These are phyloP conservation scores for Diplodus puntazzo DNA, from an alignment of 2,797 vertebrate species.

Conservation along the genomic window DNA sequence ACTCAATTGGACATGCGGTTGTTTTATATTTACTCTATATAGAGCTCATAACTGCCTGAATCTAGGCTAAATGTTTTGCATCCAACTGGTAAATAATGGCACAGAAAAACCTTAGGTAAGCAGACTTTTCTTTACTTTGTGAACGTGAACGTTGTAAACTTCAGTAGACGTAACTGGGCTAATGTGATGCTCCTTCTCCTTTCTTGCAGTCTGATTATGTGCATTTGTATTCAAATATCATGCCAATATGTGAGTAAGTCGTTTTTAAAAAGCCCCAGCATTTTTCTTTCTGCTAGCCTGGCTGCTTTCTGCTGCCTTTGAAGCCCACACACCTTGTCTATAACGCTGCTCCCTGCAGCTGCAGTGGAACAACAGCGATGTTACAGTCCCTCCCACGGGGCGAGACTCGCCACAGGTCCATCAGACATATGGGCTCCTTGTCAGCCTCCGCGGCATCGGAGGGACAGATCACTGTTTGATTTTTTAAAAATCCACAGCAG, in stretches of 20 bases:
- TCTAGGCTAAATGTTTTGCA: conserved; percentile 57
- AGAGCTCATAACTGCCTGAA: conserved; percentile 40
- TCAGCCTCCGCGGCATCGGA: conserved; percentile 57
- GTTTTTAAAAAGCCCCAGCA: conserved; percentile 30
- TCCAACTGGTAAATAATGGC: conserved; percentile 33
- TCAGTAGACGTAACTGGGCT: conserved; percentile 68
- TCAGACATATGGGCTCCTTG: conserved; percentile 66
- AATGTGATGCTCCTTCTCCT: conserved; percentile 62
- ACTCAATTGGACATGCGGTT: conserved; percentile 35
- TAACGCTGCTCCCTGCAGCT: conserved; percentile 55
- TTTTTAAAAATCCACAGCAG: conserved; percentile 54
- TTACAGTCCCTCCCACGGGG: conserved; percentile 69
- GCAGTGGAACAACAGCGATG: conserved; percentile 61
- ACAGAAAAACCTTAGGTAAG: conserved; percentile 36
- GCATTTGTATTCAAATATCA: conserved; percentile 54
- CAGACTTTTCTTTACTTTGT: conserved; percentile 52
- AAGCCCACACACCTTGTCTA: conserved; percentile 79
- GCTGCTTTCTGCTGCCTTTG: conserved; percentile 61
- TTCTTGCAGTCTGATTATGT: conserved; percentile 50
- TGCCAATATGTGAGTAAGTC: conserved; percentile 28
- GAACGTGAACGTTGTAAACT: conserved; percentile 55
- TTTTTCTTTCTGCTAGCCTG: conserved; percentile 38
- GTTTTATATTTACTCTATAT: conserved; percentile 47
- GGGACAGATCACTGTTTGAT: conserved; percentile 72
- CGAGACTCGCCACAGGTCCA: conserved; percentile 60